Conservation (phyloP, 2,113 vertebrate species). For the Siphamia tubifer region DNA sequence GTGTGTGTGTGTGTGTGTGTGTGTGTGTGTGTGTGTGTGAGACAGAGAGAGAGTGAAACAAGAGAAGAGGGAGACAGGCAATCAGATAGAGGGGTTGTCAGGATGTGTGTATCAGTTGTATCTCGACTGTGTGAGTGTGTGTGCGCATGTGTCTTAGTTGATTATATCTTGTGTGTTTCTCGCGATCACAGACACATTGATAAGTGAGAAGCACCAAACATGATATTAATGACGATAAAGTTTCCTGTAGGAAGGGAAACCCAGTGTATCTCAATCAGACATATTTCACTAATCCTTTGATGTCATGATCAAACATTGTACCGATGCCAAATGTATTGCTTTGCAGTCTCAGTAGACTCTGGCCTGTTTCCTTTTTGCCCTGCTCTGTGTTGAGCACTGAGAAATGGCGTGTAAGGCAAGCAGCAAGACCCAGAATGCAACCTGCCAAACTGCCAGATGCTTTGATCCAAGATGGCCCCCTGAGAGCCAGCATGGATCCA, state of each 20-base stretch:
- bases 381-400: constrained; percentile 48
- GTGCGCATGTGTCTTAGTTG: constrained; percentile 21
- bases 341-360: constrained; percentile 38
- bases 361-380: constrained; percentile 37
- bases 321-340: constrained; percentile 36
- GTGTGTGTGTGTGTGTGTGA: too few species aligned
- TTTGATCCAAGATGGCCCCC: constrained; percentile 73
- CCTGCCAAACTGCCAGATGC: constrained; percentile 71
- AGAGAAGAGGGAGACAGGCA: constrained; percentile 42
- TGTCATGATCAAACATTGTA: constrained; percentile 69
- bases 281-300: constrained; percentile 60
- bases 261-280: constrained; percentile 43
- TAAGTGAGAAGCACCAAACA: constrained; percentile 40
- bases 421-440: constrained; percentile 65
- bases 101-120: constrained; percentile 61
- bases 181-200: constrained; percentile 23
- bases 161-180: constrained; percentile 64
- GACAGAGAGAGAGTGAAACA: constrained; percentile 46
- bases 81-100: constrained; percentile 62
- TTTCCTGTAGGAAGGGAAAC: constrained; percentile 28
- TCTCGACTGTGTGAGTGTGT: constrained; percentile 37
- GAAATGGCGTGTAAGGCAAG: constrained; percentile 57
- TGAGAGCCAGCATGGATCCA: constrained; percentile 66
- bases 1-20: constrained; percentile 13
- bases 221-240: constrained; percentile 58